A percentile compares a stretch with the other conserved stretches of the same genome.
These are phyloP conservation scores for Caenorhabditis remanei DNA, from an alignment of 1,140 invertebrate species.

Conservation along the genomic window DNA sequence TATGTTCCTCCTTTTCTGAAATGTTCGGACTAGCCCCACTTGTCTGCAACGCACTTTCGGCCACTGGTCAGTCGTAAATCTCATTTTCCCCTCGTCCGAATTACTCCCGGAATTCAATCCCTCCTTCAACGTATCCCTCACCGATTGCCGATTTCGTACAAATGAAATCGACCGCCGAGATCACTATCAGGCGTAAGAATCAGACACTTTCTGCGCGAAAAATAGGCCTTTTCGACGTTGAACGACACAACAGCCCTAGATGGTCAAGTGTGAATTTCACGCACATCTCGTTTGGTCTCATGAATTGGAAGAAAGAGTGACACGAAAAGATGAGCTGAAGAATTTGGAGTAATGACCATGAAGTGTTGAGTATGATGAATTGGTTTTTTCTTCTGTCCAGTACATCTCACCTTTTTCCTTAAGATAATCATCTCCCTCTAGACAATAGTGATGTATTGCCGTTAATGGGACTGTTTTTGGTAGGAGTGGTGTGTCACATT, in stretches of 20 bases:
- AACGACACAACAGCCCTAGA: conserved; percentile 16
- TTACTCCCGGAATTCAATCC: conserved; percentile 38
- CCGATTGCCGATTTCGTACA: conserved; percentile 46
- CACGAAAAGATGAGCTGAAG: neutral
- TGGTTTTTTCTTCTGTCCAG: neutral
- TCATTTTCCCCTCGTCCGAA: conserved; percentile 38
- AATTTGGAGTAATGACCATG: conserved; percentile 30
- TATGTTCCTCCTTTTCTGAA: neutral
- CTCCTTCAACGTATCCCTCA: conserved; percentile 30
- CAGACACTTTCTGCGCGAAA: conserved; percentile 54
- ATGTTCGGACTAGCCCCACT: neutral
- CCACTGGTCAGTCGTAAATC: conserved; percentile 42
- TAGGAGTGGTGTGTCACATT: conserved; percentile 27
- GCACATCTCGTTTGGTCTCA: neutral
- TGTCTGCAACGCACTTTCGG: conserved; percentile 35
- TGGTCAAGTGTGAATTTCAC: conserved; percentile 34
- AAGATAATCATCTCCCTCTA: conserved; percentile 26
- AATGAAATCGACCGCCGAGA: conserved; percentile 49
- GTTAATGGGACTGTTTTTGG: neutral
- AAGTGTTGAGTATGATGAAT: conserved; percentile 46
- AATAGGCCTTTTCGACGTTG: conserved; percentile 29
- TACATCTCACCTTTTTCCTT: conserved; percentile 17
- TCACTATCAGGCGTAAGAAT: conserved; percentile 53
- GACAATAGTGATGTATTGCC: conserved; percentile 29
- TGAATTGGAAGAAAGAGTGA: neutral